These are phyloP conservation scores for Marcusenius ussheri DNA, from an alignment of 2,113 vertebrate genomes.

Conservation along the genomic window DNA sequence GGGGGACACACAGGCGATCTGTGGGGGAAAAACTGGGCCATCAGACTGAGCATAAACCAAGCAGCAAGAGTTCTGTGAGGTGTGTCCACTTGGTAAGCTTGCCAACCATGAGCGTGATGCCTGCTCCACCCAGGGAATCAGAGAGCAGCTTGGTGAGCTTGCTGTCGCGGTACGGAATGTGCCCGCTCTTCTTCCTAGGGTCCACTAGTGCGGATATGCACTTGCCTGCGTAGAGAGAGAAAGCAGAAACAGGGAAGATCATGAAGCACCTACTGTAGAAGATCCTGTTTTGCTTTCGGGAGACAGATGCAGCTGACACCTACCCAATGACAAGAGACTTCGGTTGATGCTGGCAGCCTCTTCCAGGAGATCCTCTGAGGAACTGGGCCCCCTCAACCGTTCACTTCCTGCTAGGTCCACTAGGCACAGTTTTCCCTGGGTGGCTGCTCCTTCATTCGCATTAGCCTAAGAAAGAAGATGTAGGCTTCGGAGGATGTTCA, in stretches of 20 bases:
- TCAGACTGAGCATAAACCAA: background rate
- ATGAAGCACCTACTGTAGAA: no score
- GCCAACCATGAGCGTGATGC: conserved; percentile 64
- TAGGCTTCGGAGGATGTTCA: background rate
- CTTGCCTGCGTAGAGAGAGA: conserved; percentile 47
- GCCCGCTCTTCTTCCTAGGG: conserved; percentile 45
- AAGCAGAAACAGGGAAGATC: background rate
- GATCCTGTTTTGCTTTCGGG: no score
- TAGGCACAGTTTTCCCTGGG: conserved; percentile 56
- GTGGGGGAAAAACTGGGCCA: conserved; percentile 14
- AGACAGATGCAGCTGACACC: background rate
- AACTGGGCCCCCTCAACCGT: conserved; percentile 53
- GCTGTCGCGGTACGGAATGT: conserved; percentile 69
- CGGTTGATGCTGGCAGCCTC: conserved; percentile 69
- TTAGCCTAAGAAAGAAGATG: conserved; percentile 25
- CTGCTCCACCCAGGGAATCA: conserved; percentile 51
- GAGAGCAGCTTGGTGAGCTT: conserved; percentile 67
- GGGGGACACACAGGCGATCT: conserved; percentile 68
- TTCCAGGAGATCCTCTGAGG: conserved; percentile 49
- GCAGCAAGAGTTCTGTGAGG: background rate
- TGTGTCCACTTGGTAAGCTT: background rate
- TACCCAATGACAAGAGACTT: conserved; percentile 65
- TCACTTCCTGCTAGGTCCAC: conserved; percentile 67
- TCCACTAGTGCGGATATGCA: conserved; percentile 65
- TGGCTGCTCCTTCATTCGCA: background rate